Evolutionary conservation across 2,888 invertebrate species (phyloP).

Genomic region (Argyra leucocephala): DNA sequence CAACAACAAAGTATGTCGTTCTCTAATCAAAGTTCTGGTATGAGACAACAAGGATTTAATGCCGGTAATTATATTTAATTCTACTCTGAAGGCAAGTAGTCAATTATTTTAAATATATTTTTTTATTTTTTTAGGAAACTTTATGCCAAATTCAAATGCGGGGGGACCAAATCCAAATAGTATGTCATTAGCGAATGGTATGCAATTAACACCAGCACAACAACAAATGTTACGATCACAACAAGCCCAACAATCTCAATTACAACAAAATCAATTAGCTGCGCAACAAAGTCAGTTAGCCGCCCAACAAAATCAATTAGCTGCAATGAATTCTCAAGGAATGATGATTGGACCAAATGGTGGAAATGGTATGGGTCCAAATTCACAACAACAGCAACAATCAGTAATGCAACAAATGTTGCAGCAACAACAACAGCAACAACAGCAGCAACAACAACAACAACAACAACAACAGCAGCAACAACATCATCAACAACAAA

Average conservation of each 20-base stretch:
- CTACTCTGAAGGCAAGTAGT: background rate
- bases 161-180: constrained; percentile 30
- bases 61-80: constrained; percentile 28
- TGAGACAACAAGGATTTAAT: constrained; percentile 41
- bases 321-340: constrained; percentile 30
- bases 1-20: constrained; percentile 44
- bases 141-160: constrained; percentile 34
- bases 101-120: background rate
- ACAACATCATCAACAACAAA: too few relatives aligned
- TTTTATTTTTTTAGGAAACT: constrained; percentile 31
- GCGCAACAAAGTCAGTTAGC: constrained; percentile 31
- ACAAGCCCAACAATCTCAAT: constrained; percentile 42
- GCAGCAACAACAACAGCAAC: constrained; percentile 35
- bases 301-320: constrained; percentile 21
- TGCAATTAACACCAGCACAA: constrained; percentile 44
- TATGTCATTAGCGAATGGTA: constrained; percentile 23
- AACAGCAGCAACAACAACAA: constrained; percentile 31
- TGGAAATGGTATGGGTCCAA: constrained; percentile 24
- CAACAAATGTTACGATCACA: constrained; percentile 43
- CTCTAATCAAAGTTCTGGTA: constrained; percentile 27
- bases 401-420: constrained; percentile 38
- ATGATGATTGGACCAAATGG: constrained; percentile 34
- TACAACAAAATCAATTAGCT: constrained; percentile 16
- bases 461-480: constrained; percentile 31
- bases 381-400: constrained; percentile 31